Percentiles rank a stretch among this genome's conserved stretches.
Conservation (phyloP, 2,113 vertebrate species). For the Nyctibius bracteatus region DNA sequence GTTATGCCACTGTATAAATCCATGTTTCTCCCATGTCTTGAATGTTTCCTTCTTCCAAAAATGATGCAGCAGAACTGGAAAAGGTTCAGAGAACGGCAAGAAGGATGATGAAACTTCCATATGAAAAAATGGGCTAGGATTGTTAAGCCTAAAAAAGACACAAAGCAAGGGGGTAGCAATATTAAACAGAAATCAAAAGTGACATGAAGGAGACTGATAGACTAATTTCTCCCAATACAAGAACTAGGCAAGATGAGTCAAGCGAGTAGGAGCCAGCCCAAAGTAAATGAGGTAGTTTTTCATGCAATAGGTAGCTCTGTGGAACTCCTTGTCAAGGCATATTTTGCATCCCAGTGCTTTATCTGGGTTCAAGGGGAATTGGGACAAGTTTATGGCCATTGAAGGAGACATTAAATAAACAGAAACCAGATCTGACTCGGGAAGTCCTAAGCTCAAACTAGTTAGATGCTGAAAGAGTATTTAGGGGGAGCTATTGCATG, state of each 20-base stretch:
- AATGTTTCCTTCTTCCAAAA: conserved; percentile 5
- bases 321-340: neutral
- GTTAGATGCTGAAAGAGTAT: conserved; percentile 11
- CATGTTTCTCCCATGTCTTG: neutral
- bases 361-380: neutral
- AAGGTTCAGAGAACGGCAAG: neutral
- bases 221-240: neutral
- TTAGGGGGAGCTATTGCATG: conserved; percentile 27
- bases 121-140: neutral
- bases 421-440: conserved; percentile 25
- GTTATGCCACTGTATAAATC: neutral
- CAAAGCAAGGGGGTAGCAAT: neutral
- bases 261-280: neutral
- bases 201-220: neutral
- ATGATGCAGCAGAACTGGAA: neutral
- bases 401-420: conserved; percentile 29
- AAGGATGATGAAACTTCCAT: neutral
- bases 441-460: neutral
- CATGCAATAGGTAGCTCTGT: neutral
- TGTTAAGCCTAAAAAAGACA: neutral
- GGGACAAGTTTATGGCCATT: neutral
- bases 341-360: neutral
- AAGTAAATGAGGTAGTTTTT: neutral
- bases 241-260: neutral
- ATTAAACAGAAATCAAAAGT: conserved; percentile 3